Base-by-base conservation (phyloP, 2,113 vertebrate genomes). In the Aegotheles bennettii region DNA sequence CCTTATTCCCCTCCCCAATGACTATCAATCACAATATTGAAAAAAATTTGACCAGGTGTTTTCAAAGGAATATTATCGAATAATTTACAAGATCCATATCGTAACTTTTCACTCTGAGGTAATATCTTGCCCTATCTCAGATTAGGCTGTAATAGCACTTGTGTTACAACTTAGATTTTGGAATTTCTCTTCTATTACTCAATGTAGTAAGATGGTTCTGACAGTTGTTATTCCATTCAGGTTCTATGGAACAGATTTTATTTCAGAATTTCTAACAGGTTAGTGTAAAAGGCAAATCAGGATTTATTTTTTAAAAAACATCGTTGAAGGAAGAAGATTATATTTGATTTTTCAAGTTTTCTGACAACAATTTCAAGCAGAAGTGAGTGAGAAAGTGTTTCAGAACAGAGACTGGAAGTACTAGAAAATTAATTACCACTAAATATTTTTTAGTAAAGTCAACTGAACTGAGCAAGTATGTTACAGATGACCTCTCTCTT, bases 311-410 rank as follows among this genome's bases (percentile, higher is more conserved):
- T 26, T 11, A 38, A 61, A 6, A 69, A 29, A 69, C 11, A 21
- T 0, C 74, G 2, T 3, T 18, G 6, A 29, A 1, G 4, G 7
- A 84, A 45, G 16, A 48, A 36, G 7, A 57, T 29, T 35, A 23
- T 19, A 10, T 29, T 11, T 40, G 20, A n/a, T 43, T 73, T 82
- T 68, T 51, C 51, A 78, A 67, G 21, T 4, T 86, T 88, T 51
- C 35, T 48, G 47, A 69, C 10, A 71, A 76, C 0, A 28, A 29
- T 42, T 65, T 28, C 38, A 77, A 70, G 38, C 25, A 61, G 31
- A 83, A 82, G 6, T 26, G 43, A 51, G 16, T 23, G 45, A 79
- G 42, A 65, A 82, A 70, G 12, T 35, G 17, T 28, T 85, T 76
- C 60, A 90, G 35, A 90, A 71, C 8, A 36, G 31, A 84, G 20